These are phyloP conservation scores for Probaryconus sp. DNA, from an alignment of 1,140 invertebrate species.

Conservation along the genomic window DNA sequence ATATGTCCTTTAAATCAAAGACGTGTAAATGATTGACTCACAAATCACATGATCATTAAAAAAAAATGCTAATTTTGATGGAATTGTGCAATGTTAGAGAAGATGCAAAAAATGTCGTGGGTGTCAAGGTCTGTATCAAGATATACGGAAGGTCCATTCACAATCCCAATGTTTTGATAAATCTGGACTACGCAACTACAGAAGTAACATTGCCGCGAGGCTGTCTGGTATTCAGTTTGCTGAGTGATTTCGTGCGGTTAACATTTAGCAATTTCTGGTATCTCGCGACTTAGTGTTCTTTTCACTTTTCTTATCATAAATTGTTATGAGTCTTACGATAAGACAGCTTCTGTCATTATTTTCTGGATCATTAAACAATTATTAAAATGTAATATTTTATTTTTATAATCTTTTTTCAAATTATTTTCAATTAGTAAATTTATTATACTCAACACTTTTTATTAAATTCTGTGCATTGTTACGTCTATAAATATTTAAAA, in stretches of 20 bases:
- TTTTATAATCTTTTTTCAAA: no score
- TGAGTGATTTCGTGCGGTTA: conserved; percentile 52
- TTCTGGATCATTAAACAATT: no score
- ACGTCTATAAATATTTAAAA: no score
- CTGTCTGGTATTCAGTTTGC: conserved; percentile 52
- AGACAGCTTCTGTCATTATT: no score
- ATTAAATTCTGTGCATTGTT: no score
- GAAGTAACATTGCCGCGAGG: background rate
- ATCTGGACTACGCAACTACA: conserved; percentile 20
- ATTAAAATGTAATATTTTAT: no score
- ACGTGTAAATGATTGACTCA: conserved; percentile 45
- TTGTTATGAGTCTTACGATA: background rate
- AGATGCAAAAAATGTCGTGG: conserved; percentile 52
- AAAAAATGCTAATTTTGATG: conserved; percentile 55
- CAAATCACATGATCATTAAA: conserved; percentile 46
- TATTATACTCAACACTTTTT: no score
- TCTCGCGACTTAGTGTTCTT: background rate
- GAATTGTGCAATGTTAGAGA: conserved; percentile 53
- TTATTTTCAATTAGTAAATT: no score
- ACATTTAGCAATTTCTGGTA: conserved; percentile 34
- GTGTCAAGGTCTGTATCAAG: conserved; percentile 49
- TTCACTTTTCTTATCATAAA: background rate
- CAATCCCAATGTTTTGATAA: conserved; percentile 48
- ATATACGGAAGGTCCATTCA: conserved; percentile 59
- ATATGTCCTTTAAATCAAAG: conserved; percentile 52